Conservation (phyloP, 2,113 vertebrate species). For the Myrmecobius fasciatus region DNA sequence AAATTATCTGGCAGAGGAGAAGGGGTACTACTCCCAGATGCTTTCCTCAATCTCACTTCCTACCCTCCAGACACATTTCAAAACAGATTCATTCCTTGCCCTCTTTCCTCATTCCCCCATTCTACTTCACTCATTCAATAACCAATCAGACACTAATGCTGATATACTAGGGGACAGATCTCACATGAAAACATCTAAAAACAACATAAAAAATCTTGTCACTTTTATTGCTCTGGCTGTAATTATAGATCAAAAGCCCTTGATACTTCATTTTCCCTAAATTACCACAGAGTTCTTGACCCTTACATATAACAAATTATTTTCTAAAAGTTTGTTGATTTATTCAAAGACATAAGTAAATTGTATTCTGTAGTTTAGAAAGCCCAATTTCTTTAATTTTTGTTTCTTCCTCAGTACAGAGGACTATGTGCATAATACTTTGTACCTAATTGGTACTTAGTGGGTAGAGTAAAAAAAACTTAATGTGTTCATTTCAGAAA, state of each 20-base stretch:
- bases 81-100: background rate
- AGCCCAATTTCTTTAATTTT: background rate
- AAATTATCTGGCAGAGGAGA: background rate
- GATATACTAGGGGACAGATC: background rate
- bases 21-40: background rate
- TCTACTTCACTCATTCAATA: background rate
- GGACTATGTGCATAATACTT: background rate
- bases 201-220: background rate
- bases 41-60: background rate
- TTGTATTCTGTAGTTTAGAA: background rate
- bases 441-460: background rate
- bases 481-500: background rate
- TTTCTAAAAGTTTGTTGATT: background rate
- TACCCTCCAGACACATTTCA: background rate
- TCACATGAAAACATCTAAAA: background rate
- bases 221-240: background rate
- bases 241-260: background rate
- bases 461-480: background rate
- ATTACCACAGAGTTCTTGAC: background rate
- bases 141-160: background rate
- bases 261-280: background rate
- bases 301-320: background rate
- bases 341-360: background rate
- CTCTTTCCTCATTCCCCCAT: background rate
- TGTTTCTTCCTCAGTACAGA: background rate